Percentiles rank a stretch among this genome's conserved stretches.
Conservation (phyloP, 1,140 invertebrate species). For the Camponotus vicinus region DNA sequence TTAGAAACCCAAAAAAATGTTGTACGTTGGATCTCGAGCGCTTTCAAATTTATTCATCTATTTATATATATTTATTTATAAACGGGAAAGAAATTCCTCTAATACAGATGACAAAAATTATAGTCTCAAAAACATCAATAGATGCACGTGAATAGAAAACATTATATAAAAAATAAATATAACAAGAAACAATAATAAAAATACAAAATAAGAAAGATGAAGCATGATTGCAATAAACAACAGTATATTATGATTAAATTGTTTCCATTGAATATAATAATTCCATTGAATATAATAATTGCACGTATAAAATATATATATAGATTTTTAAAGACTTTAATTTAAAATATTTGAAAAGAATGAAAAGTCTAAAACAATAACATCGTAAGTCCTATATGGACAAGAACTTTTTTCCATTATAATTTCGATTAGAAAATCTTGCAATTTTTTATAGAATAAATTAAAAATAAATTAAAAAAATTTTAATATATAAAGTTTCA, state of each 20-base stretch:
- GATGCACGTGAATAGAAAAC: too few species aligned
- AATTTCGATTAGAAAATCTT: not conserved
- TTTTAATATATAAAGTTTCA: not conserved
- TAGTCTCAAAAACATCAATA: too few species aligned
- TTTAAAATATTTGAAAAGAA: not conserved
- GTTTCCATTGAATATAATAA: too few species aligned
- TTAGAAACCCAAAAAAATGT: constrained; percentile 45
- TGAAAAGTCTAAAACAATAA: not conserved
- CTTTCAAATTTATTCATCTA: not conserved
- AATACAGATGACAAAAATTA: too few species aligned
- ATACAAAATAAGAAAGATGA: too few species aligned
- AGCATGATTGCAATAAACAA: too few species aligned
- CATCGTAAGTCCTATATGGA: not conserved
- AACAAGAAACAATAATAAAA: too few species aligned
- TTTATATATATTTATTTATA: too few species aligned
- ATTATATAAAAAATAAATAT: too few species aligned
- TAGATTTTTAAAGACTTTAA: not conserved
- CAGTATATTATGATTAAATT: not conserved
- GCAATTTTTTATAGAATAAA: not conserved
- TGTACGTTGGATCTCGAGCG: not conserved
- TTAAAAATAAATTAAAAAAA: constrained; percentile 15
- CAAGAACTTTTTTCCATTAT: not conserved
- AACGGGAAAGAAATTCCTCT: too few species aligned
- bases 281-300: not conserved
- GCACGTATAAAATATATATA: not conserved